Evolutionary conservation across 2,113 vertebrate genomes (phyloP), one percentile per base, ranked within the genome.

Genomic region (Aegotheles bennettii): DNA sequence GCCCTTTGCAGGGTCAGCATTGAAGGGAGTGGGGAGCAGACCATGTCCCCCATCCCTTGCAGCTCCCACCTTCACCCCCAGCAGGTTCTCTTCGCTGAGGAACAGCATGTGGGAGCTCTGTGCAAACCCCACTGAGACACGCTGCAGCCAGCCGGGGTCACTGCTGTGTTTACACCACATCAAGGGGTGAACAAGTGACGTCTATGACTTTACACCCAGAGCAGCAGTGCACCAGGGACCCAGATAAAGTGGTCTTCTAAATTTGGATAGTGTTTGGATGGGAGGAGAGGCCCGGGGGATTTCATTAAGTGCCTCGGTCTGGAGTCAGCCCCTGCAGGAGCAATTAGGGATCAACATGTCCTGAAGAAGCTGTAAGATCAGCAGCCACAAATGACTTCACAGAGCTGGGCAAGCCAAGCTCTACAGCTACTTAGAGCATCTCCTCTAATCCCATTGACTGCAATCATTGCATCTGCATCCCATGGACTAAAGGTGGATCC

Each of bases 51-150:
- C 33, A 25, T 1, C 59, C 53, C 53, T 6, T 8, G 10, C 11
- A 48, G 76, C 36, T 57, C 68, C 35, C 61, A 23, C 51, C 79
- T 7, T 5, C 24, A 5, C 11, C 29, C 20, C 29, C 47, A 73
- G 53, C 3, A 18, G 11, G 26, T 16, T n/a, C 38, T 65, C 4
- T 59, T 53, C 0, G 0, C 54, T 16, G 28, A 23, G n/a, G 36
- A 17, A 40, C 5, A 0, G 31, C 2, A 17, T 3, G 0, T 1
- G 11, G 57, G 47, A 64, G 47, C 57, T 50, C 28, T 16, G 40
- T 7, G 48, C 60, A 67, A 84, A 5, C 42, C 17, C 83, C 24
- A 4, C 61, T 0, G 16, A 0, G 3, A 23, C 35, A 28, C 2
- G 1, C 20, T 33, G 75, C 33, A 5, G 71, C 19, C 1, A 0